Conservation (phyloP, 1,140 invertebrate genomes). For the Drosophila athabasca region DNA sequence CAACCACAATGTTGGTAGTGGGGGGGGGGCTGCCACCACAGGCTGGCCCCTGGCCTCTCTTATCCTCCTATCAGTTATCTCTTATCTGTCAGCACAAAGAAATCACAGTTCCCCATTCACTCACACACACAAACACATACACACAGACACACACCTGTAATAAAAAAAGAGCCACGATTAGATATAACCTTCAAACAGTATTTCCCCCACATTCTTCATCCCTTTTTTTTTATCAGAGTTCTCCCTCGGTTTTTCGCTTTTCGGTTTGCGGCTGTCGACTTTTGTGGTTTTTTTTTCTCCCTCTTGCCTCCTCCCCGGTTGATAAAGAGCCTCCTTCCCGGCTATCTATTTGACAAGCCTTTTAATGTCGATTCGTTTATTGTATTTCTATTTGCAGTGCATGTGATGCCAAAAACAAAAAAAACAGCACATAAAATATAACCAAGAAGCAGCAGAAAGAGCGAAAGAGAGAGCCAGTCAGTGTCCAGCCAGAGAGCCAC, state of each 20-base stretch:
- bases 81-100: constrained; percentile 41
- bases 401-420: constrained; percentile 68
- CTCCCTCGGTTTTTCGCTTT: neutral
- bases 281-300: constrained; percentile 10
- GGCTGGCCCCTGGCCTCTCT: neutral
- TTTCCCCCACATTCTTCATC: neutral
- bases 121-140: neutral
- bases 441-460: constrained; percentile 7
- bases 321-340: constrained; percentile 11
- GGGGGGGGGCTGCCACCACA: no score
- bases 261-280: neutral
- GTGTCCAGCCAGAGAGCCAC: no score
- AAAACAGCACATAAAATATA: constrained; percentile 30
- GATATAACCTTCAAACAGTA: constrained; percentile 32
- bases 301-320: neutral
- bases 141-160: constrained; percentile 17
- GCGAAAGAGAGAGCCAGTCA: neutral
- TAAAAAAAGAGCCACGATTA: constrained; percentile 33
- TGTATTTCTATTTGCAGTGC: constrained; percentile 48
- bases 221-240: constrained; percentile 34
- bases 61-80: constrained; percentile 24
- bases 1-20: no score
- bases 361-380: constrained; percentile 15
- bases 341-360: neutral
- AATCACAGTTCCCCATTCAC: constrained; percentile 44